These are phyloP conservation scores for Rhegmatorhina hoffmannsi DNA, from an alignment of 2,113 vertebrate genomes.

Conservation along the genomic window DNA sequence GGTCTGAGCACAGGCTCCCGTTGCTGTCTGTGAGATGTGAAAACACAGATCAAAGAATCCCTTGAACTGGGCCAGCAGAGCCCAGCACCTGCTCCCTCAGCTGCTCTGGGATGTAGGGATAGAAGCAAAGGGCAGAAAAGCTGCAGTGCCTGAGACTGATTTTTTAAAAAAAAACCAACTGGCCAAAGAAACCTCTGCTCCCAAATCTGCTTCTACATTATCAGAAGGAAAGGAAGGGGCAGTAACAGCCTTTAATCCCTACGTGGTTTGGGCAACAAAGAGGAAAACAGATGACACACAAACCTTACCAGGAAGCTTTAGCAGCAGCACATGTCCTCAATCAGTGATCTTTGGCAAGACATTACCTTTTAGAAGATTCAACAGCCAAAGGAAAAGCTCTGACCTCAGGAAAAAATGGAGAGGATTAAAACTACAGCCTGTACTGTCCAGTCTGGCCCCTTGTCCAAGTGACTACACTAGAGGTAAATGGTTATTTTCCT, in stretches of 20 bases:
- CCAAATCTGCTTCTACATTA: neutral
- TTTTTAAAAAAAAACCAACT: neutral
- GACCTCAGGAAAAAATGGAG: neutral
- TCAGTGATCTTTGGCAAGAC: neutral
- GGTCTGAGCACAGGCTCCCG: neutral
- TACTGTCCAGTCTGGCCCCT: fast-evolving
- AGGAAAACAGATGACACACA: neutral
- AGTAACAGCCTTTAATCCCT: neutral
- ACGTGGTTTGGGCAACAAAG: neutral
- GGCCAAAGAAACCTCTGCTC: neutral
- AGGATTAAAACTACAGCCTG: neutral
- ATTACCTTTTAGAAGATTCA: neutral
- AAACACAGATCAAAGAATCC: neutral
- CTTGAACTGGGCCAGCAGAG: fast-evolving
- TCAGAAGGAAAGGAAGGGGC: neutral
- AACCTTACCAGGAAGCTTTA: neutral
- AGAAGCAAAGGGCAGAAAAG: neutral
- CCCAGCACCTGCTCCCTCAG: neutral
- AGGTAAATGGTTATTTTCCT: neutral
- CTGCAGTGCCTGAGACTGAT: neutral
- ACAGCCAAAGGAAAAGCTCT: neutral
- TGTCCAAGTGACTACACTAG: neutral
- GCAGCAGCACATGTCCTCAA: neutral
- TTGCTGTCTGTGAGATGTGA: neutral
- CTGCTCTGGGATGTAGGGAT: neutral